Evolutionary conservation across 2,113 vertebrate genomes (phyloP).

Genomic region (Glareola pratincola): DNA sequence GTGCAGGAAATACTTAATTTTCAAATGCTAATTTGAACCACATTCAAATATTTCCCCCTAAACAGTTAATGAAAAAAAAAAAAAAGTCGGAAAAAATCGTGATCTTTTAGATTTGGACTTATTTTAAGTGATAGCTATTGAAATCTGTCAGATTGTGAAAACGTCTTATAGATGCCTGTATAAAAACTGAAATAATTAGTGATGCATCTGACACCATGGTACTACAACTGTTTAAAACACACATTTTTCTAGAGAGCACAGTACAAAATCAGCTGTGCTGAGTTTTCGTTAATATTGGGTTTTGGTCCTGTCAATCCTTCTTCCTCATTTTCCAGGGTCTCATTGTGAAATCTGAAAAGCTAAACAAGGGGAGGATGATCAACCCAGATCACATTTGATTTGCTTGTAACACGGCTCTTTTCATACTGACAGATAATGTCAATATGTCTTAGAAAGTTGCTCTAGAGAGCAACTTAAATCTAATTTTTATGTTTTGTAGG

Average conservation of each 20-base stretch:
- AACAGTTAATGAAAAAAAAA: background rate
- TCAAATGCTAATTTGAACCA: background rate
- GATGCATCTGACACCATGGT: background rate
- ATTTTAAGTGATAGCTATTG: background rate
- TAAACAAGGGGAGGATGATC: background rate
- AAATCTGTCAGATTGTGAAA: background rate
- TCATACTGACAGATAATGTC: background rate
- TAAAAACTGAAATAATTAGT: background rate
- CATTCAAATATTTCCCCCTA: background rate
- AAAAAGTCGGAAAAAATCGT: background rate
- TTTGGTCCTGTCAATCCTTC: background rate
- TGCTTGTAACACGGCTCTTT: background rate
- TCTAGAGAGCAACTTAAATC: background rate
- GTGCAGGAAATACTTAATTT: background rate
- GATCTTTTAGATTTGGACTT: background rate
- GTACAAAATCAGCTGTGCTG: background rate
- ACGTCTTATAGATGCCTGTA: background rate
- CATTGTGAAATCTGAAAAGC: background rate
- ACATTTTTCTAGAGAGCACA: background rate
- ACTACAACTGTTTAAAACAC: background rate
- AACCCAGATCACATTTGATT: background rate
- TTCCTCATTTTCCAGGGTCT: background rate
- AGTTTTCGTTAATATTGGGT: background rate
- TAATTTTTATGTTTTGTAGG: background rate
- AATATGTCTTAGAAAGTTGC: background rate